Conservation (phyloP, 2,797 vertebrate species). For the Chaunax sp. region DNA sequence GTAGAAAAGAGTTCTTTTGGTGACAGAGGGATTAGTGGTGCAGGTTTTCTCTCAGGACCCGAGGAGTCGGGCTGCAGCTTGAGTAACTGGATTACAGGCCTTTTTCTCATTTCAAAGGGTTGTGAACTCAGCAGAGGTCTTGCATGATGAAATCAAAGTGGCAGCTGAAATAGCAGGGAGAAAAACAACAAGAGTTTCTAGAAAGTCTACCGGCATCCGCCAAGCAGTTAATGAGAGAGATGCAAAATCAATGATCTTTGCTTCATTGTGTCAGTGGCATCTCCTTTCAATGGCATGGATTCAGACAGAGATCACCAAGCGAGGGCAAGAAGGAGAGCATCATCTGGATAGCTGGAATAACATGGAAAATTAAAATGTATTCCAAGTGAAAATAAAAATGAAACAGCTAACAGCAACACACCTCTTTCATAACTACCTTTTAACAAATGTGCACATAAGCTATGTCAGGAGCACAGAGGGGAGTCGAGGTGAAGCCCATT, state of each 20-base stretch:
- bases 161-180: slow-evolving; percentile 88
- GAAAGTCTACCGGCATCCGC: slow-evolving; percentile 75
- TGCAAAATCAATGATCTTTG: slow-evolving; percentile 67
- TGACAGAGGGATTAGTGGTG: slow-evolving; percentile 79
- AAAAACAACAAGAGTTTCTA: slow-evolving; percentile 85
- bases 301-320: slow-evolving; percentile 7
- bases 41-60: slow-evolving; percentile 85
- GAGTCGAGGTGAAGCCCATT: slow-evolving; percentile 68
- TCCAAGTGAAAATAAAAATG: slow-evolving; percentile 23
- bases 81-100: slow-evolving; percentile 94
- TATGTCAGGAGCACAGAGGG: slow-evolving; percentile 52
- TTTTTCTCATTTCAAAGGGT: slow-evolving; percentile 95
- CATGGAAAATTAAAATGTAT: slow-evolving; percentile 6
- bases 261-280: slow-evolving; percentile 36
- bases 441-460: slow-evolving; percentile 41
- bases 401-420: slow-evolving; percentile 23
- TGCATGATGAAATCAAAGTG: slow-evolving; percentile 98
- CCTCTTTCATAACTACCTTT: slow-evolving; percentile 34
- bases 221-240: slow-evolving; percentile 69
- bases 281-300: slow-evolving; percentile 11
- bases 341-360: slow-evolving; percentile 12
- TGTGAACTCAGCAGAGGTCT: slow-evolving; percentile 95
- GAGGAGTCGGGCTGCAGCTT: slow-evolving; percentile 83
- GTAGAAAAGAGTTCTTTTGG: slow-evolving; percentile 63
- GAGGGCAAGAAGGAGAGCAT: slow-evolving; percentile 1